Conservation (phyloP, 2,113 vertebrate genomes). For the Macrotus californicus region DNA sequence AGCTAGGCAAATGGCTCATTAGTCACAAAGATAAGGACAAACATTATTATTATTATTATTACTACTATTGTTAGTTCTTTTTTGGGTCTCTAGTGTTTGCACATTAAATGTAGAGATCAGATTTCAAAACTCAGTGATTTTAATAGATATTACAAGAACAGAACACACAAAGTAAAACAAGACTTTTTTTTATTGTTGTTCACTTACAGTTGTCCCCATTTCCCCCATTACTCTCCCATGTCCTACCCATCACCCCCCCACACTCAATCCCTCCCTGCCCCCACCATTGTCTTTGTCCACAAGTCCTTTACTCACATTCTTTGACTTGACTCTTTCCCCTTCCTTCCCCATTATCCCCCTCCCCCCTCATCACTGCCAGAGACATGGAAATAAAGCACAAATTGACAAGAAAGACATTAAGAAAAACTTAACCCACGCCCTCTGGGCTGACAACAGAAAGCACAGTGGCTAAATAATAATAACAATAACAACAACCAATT, state of each 20-base stretch:
- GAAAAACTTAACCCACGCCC: background rate
- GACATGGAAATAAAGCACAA: too few species aligned
- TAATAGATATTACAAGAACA: background rate
- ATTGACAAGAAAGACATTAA: background rate
- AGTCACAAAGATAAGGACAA: background rate
- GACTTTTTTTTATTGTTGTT: too few species aligned
- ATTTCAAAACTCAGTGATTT: background rate
- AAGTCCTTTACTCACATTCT: too few species aligned
- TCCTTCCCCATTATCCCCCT: too few species aligned
- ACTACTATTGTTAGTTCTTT: background rate
- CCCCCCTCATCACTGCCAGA: too few species aligned
- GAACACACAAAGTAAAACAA: background rate
- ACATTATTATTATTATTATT: background rate
- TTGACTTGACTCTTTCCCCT: too few species aligned
- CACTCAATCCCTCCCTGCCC: too few species aligned
- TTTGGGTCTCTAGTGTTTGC: background rate
- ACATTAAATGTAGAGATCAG: background rate
- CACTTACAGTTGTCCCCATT: too few species aligned
- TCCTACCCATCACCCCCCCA: too few species aligned
- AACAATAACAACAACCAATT: background rate
- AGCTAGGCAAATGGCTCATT: background rate
- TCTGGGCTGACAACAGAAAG: background rate
- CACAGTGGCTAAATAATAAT: background rate
- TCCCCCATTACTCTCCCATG: too few species aligned
- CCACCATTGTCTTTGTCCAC: too few species aligned